Conservation (phyloP, 2,113 vertebrate genomes). For the Malurus elegans region DNA sequence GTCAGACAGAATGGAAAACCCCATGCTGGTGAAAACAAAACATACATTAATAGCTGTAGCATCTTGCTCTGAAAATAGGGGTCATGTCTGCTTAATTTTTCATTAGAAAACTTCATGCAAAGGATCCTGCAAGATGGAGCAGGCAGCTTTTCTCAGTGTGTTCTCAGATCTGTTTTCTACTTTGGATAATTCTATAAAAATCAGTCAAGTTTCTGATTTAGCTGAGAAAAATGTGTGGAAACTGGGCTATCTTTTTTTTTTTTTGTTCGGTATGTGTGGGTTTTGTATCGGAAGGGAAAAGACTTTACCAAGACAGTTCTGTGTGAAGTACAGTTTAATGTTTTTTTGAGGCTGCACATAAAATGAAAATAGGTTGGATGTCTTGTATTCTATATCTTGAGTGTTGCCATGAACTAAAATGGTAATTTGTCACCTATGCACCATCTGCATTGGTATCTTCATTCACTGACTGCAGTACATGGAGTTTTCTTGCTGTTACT, state of each 20-base stretch:
- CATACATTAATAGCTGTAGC: background rate
- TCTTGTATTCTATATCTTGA: background rate
- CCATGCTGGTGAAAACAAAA: background rate
- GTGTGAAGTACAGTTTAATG: background rate
- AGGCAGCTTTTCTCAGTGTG: background rate
- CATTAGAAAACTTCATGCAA: background rate
- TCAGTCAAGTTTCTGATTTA: background rate
- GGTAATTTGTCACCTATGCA: slow-evolving; percentile 47
- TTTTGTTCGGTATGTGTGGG: background rate
- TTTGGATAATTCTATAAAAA: background rate
- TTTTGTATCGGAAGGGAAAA: background rate
- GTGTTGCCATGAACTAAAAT: background rate
- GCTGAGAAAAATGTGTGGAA: slow-evolving; percentile 25
- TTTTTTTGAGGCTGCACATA: background rate
- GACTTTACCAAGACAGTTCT: background rate
- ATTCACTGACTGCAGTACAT: slow-evolving; percentile 14
- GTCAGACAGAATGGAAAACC: background rate
- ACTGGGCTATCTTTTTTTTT: background rate
- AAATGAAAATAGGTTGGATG: background rate
- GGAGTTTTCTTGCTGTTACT: slow-evolving; percentile 7
- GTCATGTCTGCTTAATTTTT: background rate
- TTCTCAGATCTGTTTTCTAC: background rate
- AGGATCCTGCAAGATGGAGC: background rate
- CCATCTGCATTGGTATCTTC: slow-evolving; percentile 36
- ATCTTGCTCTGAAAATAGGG: background rate